Evolutionary conservation across 2,113 vertebrate genomes (phyloP), one percentile per base, ranked within the genome.

Genomic region (Tretioscincus oriximinensis): DNA sequence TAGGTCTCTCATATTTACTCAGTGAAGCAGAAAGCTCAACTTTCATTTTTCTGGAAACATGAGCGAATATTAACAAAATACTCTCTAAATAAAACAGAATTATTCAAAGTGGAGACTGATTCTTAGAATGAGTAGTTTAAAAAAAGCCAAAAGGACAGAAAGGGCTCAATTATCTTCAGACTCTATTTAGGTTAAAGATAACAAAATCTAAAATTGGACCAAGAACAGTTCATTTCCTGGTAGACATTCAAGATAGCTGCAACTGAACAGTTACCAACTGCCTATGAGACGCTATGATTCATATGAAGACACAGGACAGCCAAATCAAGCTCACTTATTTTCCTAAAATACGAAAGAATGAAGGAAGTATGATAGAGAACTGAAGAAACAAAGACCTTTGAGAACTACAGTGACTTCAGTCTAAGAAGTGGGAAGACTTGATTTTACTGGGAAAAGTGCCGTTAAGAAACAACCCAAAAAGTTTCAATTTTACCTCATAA

Each of bases 131-230:
- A 73, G 65, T 41, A 73, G 31, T 54, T 58, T 58, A 1, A 18
- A 18, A 18, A 20, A 58, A 58, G 18, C 14, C 4, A 65, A 73
- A 10, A 54, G n/a, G 9, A 10, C 18, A 54, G 54, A 41, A 51
- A 51, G 28, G 22, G 16, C 47, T 54, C 41, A 54, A 16, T 26
- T 66, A 26, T 24, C 14, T 65, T 35, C 73, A 66, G 51, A 66
- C 47, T 81, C 47, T 66, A 49, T 54, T 73, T 81, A 18, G 22
- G 7, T 73, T 65, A 74, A 28, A 81, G 24, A 58, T 81, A 66
- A 67, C 35, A 81, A 73, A 66, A 41, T 61, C 21, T 22, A 20
- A 64, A 63, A 14, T 8, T 73, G n/a, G 22, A 24, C 16, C 22
- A 65, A 77, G 47, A 28, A 18, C 22, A 8, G 28, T 67, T 66